Evolutionary conservation across 2,888 invertebrate genomes (phyloP).

Genomic region (Fragum whitleyi): DNA sequence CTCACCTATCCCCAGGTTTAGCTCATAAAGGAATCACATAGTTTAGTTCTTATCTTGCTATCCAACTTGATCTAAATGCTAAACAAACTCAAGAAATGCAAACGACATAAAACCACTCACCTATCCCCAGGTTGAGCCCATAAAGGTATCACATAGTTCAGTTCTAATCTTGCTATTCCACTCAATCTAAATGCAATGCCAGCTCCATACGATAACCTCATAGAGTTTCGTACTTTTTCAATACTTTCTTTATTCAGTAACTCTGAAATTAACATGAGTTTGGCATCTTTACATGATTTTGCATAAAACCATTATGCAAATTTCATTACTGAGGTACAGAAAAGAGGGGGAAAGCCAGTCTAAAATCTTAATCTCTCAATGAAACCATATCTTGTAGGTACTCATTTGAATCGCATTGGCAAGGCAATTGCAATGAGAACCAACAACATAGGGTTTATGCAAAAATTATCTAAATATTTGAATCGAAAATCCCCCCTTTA

Average conservation of each 20-base stretch:
- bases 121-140: slow-evolving; percentile 89
- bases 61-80: slow-evolving; percentile 92
- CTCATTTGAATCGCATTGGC: too few species aligned
- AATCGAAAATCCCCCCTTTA: too few species aligned
- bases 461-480: too few species aligned
- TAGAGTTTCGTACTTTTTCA: slow-evolving; percentile 77
- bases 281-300: too few species aligned
- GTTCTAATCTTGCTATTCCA: slow-evolving; percentile 94
- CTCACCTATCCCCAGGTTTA: slow-evolving; percentile 88
- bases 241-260: slow-evolving; percentile 75
- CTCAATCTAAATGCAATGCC: slow-evolving; percentile 94
- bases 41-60: slow-evolving; percentile 97
- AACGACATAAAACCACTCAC: too few species aligned
- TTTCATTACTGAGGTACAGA: too few species aligned
- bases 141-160: slow-evolving; percentile 96
- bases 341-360: too few species aligned
- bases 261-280: slow-evolving; percentile 69
- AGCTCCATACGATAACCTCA: slow-evolving; percentile 91
- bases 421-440: too few species aligned
- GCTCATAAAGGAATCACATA: slow-evolving; percentile 93
- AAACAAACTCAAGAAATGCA: slow-evolving; percentile 94
- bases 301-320: too few species aligned
- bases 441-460: too few species aligned
- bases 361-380: too few species aligned
- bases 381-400: too few species aligned